Evolutionary conservation across 2,888 invertebrate genomes (phyloP).

Genomic region (Drosophila infuscata): DNA sequence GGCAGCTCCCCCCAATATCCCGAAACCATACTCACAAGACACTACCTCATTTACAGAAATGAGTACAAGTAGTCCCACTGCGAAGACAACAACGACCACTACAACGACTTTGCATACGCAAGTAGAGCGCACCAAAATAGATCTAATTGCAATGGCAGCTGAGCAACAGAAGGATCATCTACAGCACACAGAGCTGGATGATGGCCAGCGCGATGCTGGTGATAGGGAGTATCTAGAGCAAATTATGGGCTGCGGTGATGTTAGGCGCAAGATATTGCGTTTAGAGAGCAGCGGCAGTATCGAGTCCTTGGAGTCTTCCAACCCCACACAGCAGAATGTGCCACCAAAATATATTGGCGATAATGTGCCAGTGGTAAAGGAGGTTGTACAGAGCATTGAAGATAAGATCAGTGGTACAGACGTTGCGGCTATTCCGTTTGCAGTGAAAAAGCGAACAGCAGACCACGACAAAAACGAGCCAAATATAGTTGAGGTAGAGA

Average conservation of each 20-base stretch:
- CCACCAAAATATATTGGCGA: slow-evolving; percentile 66
- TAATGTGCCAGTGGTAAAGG: slow-evolving; percentile 86
- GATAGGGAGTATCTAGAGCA: slow-evolving; percentile 76
- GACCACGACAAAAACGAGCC: slow-evolving; percentile 45
- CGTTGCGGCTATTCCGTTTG: slow-evolving; percentile 74
- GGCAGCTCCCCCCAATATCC: slow-evolving; percentile 61
- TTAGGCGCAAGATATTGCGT: slow-evolving; percentile 86
- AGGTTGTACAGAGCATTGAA: slow-evolving; percentile 86
- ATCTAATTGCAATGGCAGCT: slow-evolving; percentile 39
- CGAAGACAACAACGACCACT: slow-evolving; percentile 61
- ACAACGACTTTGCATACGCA: slow-evolving; percentile 58
- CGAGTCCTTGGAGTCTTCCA: slow-evolving; percentile 59
- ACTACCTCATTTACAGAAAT: slow-evolving; percentile 84
- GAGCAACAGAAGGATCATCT: slow-evolving; percentile 14
- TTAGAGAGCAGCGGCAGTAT: slow-evolving; percentile 84
- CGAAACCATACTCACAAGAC: slow-evolving; percentile 74
- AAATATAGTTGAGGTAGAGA: slow-evolving; percentile 67
- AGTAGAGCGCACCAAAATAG: slow-evolving; percentile 66
- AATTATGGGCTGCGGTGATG: slow-evolving; percentile 86
- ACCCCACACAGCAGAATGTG: slow-evolving; percentile 20
- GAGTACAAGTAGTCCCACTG: slow-evolving; percentile 82
- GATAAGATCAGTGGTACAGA: slow-evolving; percentile 84
- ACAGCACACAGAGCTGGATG: slow-evolving; percentile 27
- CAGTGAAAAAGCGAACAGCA: slow-evolving; percentile 80
- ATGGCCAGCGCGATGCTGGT: slow-evolving; percentile 47